Conservation (phyloP, 2,888 invertebrate species). For the Drosophila tripunctata region DNA sequence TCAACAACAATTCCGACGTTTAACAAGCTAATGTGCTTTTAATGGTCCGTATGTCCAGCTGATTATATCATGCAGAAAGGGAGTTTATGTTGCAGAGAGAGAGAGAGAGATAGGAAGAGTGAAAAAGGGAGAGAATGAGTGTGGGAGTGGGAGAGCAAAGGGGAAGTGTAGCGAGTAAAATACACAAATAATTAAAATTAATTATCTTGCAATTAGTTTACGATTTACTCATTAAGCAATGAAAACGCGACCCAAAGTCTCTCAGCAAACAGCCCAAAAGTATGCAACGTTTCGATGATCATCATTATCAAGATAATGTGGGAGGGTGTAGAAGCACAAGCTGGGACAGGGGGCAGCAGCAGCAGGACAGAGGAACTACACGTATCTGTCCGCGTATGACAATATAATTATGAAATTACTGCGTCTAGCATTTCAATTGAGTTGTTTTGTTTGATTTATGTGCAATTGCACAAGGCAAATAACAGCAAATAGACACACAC, state of each 20-base stretch:
- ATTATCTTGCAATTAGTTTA: constrained; percentile 78
- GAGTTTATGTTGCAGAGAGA: background rate
- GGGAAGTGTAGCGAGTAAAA: constrained; percentile 53
- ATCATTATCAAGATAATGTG: constrained; percentile 5
- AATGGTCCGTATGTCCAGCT: constrained; percentile 70
- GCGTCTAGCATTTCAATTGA: constrained; percentile 73
- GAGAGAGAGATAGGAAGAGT: background rate
- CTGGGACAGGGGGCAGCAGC: background rate
- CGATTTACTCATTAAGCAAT: constrained; percentile 75
- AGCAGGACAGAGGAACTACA: background rate
- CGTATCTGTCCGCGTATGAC: constrained; percentile 21
- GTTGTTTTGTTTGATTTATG: constrained; percentile 74
- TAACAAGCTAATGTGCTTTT: constrained; percentile 78
- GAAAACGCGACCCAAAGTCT: constrained; percentile 33
- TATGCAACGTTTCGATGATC: constrained; percentile 28
- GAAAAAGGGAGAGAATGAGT: no score
- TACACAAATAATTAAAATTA: constrained; percentile 79
- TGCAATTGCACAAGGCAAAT: constrained; percentile 71
- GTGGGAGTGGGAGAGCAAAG: background rate
- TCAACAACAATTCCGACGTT: constrained; percentile 60
- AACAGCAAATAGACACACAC: no score
- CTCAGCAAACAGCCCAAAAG: constrained; percentile 24
- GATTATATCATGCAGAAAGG: constrained; percentile 60
- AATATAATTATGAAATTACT: constrained; percentile 69
- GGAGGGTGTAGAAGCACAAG: background rate